Evolutionary conservation across 2,113 vertebrate genomes (phyloP).

Genomic region (Bostrychus sinensis): DNA sequence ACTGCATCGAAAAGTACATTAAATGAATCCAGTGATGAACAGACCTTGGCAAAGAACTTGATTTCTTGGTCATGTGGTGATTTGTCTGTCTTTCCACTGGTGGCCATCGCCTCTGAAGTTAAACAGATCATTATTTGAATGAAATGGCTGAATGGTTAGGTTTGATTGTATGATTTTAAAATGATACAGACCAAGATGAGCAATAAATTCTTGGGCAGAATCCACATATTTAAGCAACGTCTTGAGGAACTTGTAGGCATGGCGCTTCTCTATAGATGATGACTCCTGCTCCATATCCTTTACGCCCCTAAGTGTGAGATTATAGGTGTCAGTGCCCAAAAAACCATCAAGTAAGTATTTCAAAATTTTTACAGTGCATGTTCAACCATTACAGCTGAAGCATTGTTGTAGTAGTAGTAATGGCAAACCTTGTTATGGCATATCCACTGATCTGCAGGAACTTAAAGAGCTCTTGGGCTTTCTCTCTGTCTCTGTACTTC

Average conservation of each 20-base stretch:
- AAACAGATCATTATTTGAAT: background rate
- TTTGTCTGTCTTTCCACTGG: constrained; percentile 94
- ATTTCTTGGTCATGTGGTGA: constrained; percentile 98
- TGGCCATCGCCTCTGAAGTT: constrained; percentile 91
- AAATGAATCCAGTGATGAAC: background rate
- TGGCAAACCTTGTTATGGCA: constrained; percentile 72
- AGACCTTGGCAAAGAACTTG: constrained; percentile 98
- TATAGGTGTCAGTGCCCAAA: background rate
- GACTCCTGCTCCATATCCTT: constrained; percentile 91
- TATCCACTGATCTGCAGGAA: constrained; percentile 94
- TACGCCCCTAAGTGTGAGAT: constrained; percentile 78
- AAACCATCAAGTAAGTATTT: background rate
- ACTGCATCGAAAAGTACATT: background rate
- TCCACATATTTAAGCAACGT: constrained; percentile 92
- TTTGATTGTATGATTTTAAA: background rate
- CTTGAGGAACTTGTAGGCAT: constrained; percentile 93
- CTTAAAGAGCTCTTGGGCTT: constrained; percentile 95
- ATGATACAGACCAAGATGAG: constrained; percentile 88
- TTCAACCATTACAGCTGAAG: too few relatives aligned
- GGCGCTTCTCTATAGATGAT: constrained; percentile 95
- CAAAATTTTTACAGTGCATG: too few relatives aligned
- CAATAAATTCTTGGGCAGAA: constrained; percentile 97
- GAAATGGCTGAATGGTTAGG: background rate
- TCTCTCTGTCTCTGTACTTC: constrained; percentile 93
- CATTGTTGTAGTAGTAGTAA: background rate